A percentile compares a stretch with the other conserved stretches of the same genome.
These are phyloP conservation scores for Perca fluviatilis DNA, from an alignment of 2,113 vertebrate genomes.

Conservation along the genomic window DNA sequence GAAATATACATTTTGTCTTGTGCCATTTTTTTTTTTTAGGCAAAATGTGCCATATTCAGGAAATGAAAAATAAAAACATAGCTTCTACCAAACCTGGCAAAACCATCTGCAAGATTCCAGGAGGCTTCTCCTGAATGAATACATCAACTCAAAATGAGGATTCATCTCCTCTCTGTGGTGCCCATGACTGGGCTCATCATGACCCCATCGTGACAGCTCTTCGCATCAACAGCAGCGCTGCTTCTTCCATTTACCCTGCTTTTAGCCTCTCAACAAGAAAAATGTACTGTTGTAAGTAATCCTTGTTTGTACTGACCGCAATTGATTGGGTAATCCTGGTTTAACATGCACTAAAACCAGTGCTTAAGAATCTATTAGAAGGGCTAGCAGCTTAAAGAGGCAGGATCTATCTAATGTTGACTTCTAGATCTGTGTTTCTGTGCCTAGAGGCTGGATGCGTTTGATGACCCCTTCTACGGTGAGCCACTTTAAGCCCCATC, in stretches of 20 bases:
- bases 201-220: slow-evolving; percentile 60
- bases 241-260: slow-evolving; percentile 80
- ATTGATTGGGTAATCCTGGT: slow-evolving; percentile 91
- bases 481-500: slow-evolving; percentile 40
- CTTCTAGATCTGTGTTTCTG: slow-evolving; percentile 64
- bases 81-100: not conserved
- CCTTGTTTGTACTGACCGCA: slow-evolving; percentile 89
- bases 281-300: slow-evolving; percentile 91
- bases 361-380: slow-evolving; percentile 90
- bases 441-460: slow-evolving; percentile 61
- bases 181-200: slow-evolving; percentile 56
- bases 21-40: not conserved
- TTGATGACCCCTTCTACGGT: slow-evolving; percentile 45
- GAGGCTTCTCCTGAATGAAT: not conserved
- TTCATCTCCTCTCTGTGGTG: slow-evolving; percentile 41
- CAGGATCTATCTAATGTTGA: slow-evolving; percentile 83
- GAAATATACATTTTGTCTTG: not conserved
- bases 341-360: slow-evolving; percentile 90
- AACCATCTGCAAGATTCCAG: not conserved
- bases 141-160: slow-evolving; percentile 37
- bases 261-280: slow-evolving; percentile 86
- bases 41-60: not conserved
- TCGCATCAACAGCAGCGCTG: slow-evolving; percentile 66
- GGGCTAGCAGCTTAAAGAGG: slow-evolving; percentile 86
- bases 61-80: not conserved